Conservation (phyloP, 2,797 vertebrate genomes). For the Alca torda region DNA sequence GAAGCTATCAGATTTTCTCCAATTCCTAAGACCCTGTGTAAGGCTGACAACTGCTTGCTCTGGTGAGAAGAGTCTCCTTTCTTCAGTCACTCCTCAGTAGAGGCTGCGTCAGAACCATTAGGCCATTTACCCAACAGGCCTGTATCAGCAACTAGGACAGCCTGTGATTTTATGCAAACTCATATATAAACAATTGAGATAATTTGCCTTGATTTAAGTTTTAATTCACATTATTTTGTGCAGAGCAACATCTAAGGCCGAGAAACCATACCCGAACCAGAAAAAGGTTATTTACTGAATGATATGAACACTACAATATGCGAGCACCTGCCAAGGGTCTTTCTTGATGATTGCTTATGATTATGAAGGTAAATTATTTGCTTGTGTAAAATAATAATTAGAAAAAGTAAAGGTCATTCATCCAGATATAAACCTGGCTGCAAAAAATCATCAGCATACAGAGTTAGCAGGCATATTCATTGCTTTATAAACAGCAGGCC, state of each 20-base stretch:
- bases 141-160: neutral
- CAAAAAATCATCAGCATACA: constrained; percentile 47
- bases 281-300: neutral
- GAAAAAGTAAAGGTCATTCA: constrained; percentile 57
- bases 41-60: neutral
- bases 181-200: neutral
- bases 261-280: neutral
- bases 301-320: neutral
- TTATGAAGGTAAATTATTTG: constrained; percentile 58
- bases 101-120: neutral
- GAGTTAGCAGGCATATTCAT: constrained; percentile 54
- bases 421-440: constrained; percentile 42
- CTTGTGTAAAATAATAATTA: constrained; percentile 60
- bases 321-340: constrained; percentile 36
- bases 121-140: neutral
- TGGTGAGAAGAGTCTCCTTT: neutral
- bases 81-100: neutral
- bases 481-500: constrained; percentile 59
- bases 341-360: constrained; percentile 22
- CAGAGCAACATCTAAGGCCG: neutral
- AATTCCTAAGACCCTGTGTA: neutral
- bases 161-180: neutral
- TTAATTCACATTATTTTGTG: neutral
- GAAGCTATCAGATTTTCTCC: neutral
- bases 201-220: neutral